These are phyloP conservation scores for Albula goreensis DNA, from an alignment of 2,113 vertebrate species.

Conservation along the genomic window DNA sequence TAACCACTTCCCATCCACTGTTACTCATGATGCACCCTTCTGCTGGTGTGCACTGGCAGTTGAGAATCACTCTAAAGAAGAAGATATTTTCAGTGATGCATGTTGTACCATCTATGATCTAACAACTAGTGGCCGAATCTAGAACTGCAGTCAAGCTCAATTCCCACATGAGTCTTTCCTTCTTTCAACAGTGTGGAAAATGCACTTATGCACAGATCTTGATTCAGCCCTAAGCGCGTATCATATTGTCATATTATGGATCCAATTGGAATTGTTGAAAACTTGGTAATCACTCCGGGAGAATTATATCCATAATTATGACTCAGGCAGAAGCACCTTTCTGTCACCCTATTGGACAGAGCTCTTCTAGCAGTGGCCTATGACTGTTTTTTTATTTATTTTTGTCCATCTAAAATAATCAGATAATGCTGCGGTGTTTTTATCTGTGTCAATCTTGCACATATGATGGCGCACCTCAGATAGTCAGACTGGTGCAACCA, in stretches of 20 bases:
- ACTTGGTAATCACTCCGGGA: neutral
- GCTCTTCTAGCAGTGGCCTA: no score
- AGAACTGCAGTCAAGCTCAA: no score
- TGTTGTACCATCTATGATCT: neutral
- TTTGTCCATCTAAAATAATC: neutral
- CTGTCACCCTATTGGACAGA: neutral
- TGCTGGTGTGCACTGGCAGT: neutral
- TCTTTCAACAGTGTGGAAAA: no score
- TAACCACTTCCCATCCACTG: neutral
- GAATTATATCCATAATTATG: neutral
- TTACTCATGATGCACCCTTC: slow-evolving; percentile 22
- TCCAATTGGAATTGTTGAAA: neutral
- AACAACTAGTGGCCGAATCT: neutral
- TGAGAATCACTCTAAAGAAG: neutral
- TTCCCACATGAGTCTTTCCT: neutral
- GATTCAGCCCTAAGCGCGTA: no score
- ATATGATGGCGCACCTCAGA: neutral
- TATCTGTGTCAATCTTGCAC: neutral
- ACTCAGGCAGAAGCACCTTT: neutral
- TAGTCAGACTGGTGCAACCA: neutral
- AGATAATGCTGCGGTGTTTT: neutral
- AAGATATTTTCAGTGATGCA: neutral
- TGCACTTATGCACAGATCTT: no score
- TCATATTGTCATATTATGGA: neutral
- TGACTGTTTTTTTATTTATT: neutral